A percentile compares a stretch with the other conserved stretches of the same genome.
These are phyloP conservation scores for Arrhopalites spinosus DNA, from an alignment of 2,888 invertebrate species.

Conservation along the genomic window DNA sequence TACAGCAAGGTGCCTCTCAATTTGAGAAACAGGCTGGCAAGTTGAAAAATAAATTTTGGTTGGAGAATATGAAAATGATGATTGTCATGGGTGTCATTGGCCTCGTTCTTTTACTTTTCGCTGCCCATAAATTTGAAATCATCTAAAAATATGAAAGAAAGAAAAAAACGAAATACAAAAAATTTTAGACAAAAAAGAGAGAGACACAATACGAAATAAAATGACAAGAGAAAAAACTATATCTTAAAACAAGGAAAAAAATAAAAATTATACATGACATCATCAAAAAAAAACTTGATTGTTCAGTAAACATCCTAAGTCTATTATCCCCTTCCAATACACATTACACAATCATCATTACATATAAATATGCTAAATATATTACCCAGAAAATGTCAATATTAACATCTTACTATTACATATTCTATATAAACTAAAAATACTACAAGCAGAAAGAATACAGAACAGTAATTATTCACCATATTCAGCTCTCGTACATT, in stretches of 20 bases:
- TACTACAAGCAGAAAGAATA: too few relatives aligned
- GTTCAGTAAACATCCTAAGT: too few relatives aligned
- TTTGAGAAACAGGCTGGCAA: constrained; percentile 97
- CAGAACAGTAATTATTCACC: too few relatives aligned
- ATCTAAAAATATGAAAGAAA: constrained; percentile 22
- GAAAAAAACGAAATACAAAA: constrained; percentile 1
- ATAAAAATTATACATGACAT: background rate
- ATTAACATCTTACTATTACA: too few relatives aligned
- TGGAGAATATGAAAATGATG: constrained; percentile 86
- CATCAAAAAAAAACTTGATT: too few relatives aligned
- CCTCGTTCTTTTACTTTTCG: constrained; percentile 57
- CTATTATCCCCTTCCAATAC: too few relatives aligned
- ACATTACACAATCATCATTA: too few relatives aligned
- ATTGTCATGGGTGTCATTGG: constrained; percentile 59
- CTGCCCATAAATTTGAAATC: constrained; percentile 35
- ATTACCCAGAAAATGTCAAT: too few relatives aligned
- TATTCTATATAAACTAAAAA: too few relatives aligned
- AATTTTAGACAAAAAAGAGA: background rate
- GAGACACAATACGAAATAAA: background rate
- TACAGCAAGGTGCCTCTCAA: constrained; percentile 92
- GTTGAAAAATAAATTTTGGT: constrained; percentile 95
- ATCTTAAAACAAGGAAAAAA: background rate
- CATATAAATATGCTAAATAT: too few relatives aligned
- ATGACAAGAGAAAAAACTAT: background rate
- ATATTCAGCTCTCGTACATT: too few relatives aligned